Base-by-base conservation (phyloP, 2,888 invertebrate genomes). In the Metalampra italica region DNA sequence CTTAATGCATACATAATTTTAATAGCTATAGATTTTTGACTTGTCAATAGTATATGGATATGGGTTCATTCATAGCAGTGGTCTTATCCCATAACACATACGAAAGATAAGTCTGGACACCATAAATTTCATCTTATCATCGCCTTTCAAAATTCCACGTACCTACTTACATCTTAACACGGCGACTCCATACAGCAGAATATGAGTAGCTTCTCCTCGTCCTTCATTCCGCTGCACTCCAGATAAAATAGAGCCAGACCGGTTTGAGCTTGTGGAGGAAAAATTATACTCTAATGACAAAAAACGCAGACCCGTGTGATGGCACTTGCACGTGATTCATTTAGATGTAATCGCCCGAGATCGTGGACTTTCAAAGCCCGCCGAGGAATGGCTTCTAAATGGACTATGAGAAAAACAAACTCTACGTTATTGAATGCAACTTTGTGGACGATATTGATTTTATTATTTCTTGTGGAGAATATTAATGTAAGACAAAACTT, bases 251-350 rank as follows among this genome's bases (percentile, higher is more conserved):
- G 15, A 54, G 36, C 51, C 40, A 50, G 53, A 51, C 59, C 58
- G 52, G 62, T 55, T 55, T n/a, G n/a, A 22, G 11, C 36, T 36
- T n/a, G 36, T 36, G n/a, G n/a, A 57, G 53, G 59, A 62, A 62
- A 60, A 60, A 57, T 57, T 60, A 61, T 56, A 50, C 51, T 47
- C 51, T 60, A 57, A 62, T 59, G 60, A 62, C 57, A 60, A 60
- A 60, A 60, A 61, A 58, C 54, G 44, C 57, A 49, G 46, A 43
- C 34, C 36, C 45, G 30, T 52, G 48, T 47, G 53, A 53, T 56
- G 47, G 47, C 50, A 43, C 36, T 1, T 36, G 36, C 9, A 48
- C 57, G 59, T 51, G 57, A 54, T 59, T 60, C 59, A 53, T 57
- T 38, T 41, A 47, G 40, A 47, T 47, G 34, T 45, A 45, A 50